Evolutionary conservation across 2,113 vertebrate genomes (phyloP), one percentile per base, ranked within the genome.

Genomic region (Triplophysa dalaica): DNA sequence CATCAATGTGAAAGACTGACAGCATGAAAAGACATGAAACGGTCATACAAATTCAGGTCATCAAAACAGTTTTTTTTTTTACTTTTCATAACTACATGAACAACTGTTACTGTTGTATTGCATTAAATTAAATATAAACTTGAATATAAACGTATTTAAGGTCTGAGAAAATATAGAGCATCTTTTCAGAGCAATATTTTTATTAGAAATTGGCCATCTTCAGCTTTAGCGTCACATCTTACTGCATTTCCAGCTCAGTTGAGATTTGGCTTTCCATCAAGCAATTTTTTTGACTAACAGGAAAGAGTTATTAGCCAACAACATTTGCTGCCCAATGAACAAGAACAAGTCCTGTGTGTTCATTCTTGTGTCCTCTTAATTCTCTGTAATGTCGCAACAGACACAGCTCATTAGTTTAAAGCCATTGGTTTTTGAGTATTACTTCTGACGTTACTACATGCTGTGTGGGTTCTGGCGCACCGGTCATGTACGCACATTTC

Each of bases 351-450:
- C 56, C 54, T 5, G 33, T 60, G 29, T 60, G 17, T 38, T 21
- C 54, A 2, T 16, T 52, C 3, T 52, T 52, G 50, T 52, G 48
- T 50, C 13, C 12, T 8, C 19, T 2, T 16, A 60, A 73, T 54
- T n/a, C 21, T 4, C 8, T 9, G 12, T 33, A 70, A 70, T 13
- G 24, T 70, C 26, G 54, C 4, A 13, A 17, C 29, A 73, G 22
- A 75, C 56, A 74, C 21, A 63, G 22, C 24, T 29, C 73, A 63
- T 75, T 75, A 4, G 38, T 63, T 75, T 29, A 9, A 62, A 75
- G 16, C 22, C 58, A 22, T n/a, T 75, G 60, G 21, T 41, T 43
- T 60, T 43, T 43, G 14, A 19, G 14, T 17, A 45, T 45, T 75
- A 62, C 14, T 61, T 1, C 33, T 74, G 60, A 60, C 8, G n/a